A percentile compares a stretch with the other conserved stretches of the same genome.
These are phyloP conservation scores for Dichetophora obliterata DNA, from an alignment of 2,888 invertebrate genomes.

Conservation along the genomic window DNA sequence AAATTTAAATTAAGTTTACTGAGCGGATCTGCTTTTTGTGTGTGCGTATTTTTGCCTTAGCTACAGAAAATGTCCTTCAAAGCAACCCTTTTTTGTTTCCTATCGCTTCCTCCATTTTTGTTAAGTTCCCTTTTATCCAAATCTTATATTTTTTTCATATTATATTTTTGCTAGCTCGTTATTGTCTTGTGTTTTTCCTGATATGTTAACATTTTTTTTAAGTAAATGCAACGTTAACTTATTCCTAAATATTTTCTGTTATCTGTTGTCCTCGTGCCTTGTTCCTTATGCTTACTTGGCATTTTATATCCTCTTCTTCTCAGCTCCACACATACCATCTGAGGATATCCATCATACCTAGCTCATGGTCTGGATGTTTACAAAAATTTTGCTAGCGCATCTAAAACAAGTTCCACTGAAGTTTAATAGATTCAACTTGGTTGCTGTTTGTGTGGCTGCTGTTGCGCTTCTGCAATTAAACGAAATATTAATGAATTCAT, in stretches of 20 bases:
- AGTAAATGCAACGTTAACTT: slow-evolving; percentile 32
- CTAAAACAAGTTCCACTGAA: background rate
- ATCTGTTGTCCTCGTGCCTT: background rate
- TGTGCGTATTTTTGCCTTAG: background rate
- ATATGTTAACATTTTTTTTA: slow-evolving; percentile 30
- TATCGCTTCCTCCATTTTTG: background rate
- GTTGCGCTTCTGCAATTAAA: slow-evolving; percentile 11
- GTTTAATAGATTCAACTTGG: background rate
- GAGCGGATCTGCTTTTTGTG: slow-evolving; percentile 1
- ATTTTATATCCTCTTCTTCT: background rate
- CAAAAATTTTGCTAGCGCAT: background rate
- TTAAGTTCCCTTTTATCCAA: background rate
- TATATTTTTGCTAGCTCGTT: background rate
- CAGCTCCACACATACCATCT: background rate
- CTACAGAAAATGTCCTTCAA: background rate
- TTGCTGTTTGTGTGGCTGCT: background rate
- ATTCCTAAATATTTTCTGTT: background rate
- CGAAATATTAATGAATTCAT: slow-evolving; percentile 36
- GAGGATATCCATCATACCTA: background rate
- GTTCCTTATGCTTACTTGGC: background rate
- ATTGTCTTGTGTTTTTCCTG: slow-evolving; percentile 1
- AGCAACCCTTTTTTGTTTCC: background rate
- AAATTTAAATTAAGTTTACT: slow-evolving; percentile 22
- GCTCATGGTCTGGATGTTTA: background rate
- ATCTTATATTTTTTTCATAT: background rate